Percentiles rank a stretch among this genome's conserved stretches.
phyloP scores from a whole-genome alignment of 2,888 invertebrate species.

The Exephanes ischioxanthus region DNA sequence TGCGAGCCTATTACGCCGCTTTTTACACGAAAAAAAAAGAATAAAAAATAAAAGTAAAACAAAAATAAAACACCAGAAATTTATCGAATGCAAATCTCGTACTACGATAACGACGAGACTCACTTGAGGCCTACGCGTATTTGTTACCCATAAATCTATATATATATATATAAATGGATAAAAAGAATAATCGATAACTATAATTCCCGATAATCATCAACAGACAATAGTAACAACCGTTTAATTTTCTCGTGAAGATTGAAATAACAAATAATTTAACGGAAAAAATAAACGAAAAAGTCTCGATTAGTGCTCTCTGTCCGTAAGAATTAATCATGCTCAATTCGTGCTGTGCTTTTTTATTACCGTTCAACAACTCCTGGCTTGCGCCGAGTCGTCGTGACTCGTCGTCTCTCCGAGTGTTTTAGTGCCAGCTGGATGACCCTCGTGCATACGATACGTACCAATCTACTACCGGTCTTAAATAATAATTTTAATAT shows the following conservation, averaged over 20 bases:
- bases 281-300: conserved; percentile 35
- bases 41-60: neutral
- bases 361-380: conserved; percentile 73
- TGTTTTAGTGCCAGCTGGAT: conserved; percentile 76
- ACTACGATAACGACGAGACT: conserved; percentile 53
- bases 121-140: conserved; percentile 66
- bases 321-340: conserved; percentile 77
- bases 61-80: conserved; percentile 19
- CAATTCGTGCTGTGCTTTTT: conserved; percentile 84
- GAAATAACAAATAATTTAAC: conserved; percentile 3
- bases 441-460: conserved; percentile 61
- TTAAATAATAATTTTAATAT: neutral
- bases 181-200: conserved; percentile 30
- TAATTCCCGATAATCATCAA: conserved; percentile 51
- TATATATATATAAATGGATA: neutral
- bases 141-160: conserved; percentile 30
- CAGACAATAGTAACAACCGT: neutral
- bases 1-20: conserved; percentile 40
- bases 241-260: conserved; percentile 10
- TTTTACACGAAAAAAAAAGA: conserved; percentile 57
- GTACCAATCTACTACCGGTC: conserved; percentile 25
- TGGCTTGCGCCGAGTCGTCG: conserved; percentile 71
- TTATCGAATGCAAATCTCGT: conserved; percentile 45
- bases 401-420: conserved; percentile 71
- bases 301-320: conserved; percentile 65